Evolutionary conservation across 2,797 vertebrate species (phyloP), one percentile per base, ranked within the genome.

Genomic region (Chiloscyllium punctatum): DNA sequence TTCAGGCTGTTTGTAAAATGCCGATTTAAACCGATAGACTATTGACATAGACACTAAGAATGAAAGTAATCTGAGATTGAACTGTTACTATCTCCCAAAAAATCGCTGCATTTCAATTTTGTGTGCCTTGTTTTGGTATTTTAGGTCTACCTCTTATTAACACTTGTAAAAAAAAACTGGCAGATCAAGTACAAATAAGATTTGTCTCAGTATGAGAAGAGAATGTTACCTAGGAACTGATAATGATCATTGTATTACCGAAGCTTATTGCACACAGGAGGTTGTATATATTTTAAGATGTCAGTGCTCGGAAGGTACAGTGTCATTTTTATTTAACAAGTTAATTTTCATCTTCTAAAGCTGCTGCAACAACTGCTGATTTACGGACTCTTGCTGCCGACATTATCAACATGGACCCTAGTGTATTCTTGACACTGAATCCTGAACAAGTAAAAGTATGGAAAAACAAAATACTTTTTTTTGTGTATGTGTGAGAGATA

Each of bases 381-480:
- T 30, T 96, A 15, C n/a, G 94, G 27, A n/a, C 68, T 74, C 95
- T 96, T 95, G 94, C 96, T 4, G 5, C 23, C 21, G 11, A 18
- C 48, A 88, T n/a, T 4, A 96, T 96, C 57, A 84, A 86, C 66
- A 96, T 96, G 96, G 95, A 95, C 37, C n/a, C 96, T 7, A 37
- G 3, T 13, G 74, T 87, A 48, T 96, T 96, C 95, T 88, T 91
- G 74, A 7, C 0, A 72, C 95, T 96, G 94, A 96, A 96, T 92
- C 96, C 96, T 0, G 18, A 37, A n/a, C 95, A 72, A 95, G 95
- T 96, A 13, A 69, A 96, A 96, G 96, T 96, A 96, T 13, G 95
- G 4, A 77, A 27, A 77, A 53, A 74, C 15, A 53, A 33, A 72
- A 95, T 27, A 74, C 51, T 95, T 74, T n/a, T 95, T 30, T 30